These are phyloP conservation scores for Fragum sueziense DNA, from an alignment of 2,888 invertebrate species.

Conservation along the genomic window DNA sequence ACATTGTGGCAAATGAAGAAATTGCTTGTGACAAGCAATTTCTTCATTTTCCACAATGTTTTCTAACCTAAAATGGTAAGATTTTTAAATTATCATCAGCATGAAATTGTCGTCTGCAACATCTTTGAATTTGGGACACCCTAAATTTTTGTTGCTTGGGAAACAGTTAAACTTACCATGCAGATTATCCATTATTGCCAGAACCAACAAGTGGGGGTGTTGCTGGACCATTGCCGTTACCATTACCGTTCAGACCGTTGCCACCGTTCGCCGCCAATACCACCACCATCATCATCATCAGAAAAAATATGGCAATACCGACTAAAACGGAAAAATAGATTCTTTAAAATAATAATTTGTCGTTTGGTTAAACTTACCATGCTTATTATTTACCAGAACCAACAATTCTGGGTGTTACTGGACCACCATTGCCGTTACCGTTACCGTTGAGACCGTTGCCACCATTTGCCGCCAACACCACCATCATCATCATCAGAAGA, in stretches of 20 bases:
- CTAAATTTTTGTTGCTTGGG: too few relatives aligned
- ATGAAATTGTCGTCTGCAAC: too few relatives aligned
- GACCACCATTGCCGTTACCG: background rate
- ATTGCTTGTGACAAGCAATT: too few relatives aligned
- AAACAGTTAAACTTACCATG: too few relatives aligned
- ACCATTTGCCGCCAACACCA: background rate
- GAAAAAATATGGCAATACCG: background rate
- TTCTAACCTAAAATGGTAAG: too few relatives aligned
- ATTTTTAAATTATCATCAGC: too few relatives aligned
- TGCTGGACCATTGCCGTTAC: background rate
- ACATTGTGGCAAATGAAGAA: too few relatives aligned
- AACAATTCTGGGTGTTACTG: background rate
- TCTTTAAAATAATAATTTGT: too few relatives aligned
- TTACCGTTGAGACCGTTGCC: too few relatives aligned
- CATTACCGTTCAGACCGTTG: background rate
- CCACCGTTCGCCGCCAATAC: background rate
- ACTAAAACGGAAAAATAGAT: background rate
- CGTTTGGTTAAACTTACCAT: too few relatives aligned
- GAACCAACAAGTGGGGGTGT: background rate
- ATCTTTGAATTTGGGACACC: too few relatives aligned
- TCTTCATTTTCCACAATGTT: too few relatives aligned
- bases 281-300: background rate
- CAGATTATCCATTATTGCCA: background rate
- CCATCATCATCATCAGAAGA: background rate
- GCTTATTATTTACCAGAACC: background rate